These are phyloP conservation scores for Blomia tropicalis DNA, from an alignment of 2,888 invertebrate genomes.

Conservation along the genomic window DNA sequence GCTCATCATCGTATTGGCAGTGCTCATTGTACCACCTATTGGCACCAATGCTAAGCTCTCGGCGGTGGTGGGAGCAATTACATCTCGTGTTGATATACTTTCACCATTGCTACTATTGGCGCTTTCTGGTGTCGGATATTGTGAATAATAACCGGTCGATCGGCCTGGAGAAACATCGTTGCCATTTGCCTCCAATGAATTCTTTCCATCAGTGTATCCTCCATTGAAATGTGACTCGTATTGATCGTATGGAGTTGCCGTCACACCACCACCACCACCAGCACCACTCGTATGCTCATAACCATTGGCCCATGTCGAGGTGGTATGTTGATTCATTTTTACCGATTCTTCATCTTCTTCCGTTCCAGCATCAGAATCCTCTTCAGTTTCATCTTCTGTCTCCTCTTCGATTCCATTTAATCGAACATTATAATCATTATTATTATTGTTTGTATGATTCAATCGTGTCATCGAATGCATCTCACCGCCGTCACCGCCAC, in stretches of 20 bases:
- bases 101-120: background rate
- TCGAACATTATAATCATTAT: background rate
- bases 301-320: background rate
- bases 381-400: conserved; percentile 14
- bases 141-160: background rate
- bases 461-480: background rate
- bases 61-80: background rate
- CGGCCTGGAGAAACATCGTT: background rate
- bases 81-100: background rate
- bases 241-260: conserved; percentile 1
- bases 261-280: too few species aligned
- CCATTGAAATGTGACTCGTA: background rate
- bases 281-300: background rate
- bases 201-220: background rate
- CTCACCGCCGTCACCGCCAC: too few species aligned
- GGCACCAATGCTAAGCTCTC: conserved; percentile 5
- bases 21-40: background rate
- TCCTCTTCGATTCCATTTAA: conserved; percentile 20
- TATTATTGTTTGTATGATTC: background rate
- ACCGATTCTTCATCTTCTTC: conserved; percentile 8
- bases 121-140: conserved; percentile 8
- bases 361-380: background rate
- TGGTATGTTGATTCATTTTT: background rate
- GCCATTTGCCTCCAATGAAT: background rate
- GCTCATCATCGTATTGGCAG: background rate